phyloP scores from a whole-genome alignment of 2,113 vertebrate species.

The Pristiophorus japonicus region DNA sequence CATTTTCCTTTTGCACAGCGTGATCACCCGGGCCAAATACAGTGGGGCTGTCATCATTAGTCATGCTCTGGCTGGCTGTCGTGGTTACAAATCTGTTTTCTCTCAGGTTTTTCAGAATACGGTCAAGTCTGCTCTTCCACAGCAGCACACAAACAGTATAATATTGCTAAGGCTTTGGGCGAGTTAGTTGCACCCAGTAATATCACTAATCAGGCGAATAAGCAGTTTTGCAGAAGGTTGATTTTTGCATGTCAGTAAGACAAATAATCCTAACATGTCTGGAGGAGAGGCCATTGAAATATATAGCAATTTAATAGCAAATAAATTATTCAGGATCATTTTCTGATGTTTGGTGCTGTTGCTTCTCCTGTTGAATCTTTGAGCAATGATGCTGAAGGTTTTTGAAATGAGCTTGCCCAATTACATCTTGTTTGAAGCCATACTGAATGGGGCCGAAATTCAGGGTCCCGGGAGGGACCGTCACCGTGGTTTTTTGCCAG shows the following conservation, averaged over 20 bases:
- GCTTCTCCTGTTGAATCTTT: neutral
- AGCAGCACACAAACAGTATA: neutral
- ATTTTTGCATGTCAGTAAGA: neutral
- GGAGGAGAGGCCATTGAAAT: neutral
- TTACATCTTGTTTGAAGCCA: neutral
- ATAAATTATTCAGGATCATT: neutral
- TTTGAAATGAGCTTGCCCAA: constrained; percentile 5
- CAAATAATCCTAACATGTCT: constrained; percentile 11
- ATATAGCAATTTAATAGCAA: neutral
- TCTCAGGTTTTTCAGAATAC: neutral
- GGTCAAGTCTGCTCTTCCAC: neutral
- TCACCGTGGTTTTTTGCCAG: no score
- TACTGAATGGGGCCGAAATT: no score
- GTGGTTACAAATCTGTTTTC: neutral
- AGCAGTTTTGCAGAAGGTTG: neutral
- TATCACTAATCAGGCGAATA: no score
- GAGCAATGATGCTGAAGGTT: neutral
- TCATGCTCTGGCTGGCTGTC: no score
- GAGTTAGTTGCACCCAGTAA: neutral
- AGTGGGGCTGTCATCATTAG: neutral
- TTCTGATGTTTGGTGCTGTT: neutral
- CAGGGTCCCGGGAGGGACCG: no score
- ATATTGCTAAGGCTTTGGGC: neutral
- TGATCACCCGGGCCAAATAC: neutral
- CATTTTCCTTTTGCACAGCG: neutral